phyloP scores from a whole-genome alignment of 1,140 invertebrate genomes.

The Pararge aegeria region DNA sequence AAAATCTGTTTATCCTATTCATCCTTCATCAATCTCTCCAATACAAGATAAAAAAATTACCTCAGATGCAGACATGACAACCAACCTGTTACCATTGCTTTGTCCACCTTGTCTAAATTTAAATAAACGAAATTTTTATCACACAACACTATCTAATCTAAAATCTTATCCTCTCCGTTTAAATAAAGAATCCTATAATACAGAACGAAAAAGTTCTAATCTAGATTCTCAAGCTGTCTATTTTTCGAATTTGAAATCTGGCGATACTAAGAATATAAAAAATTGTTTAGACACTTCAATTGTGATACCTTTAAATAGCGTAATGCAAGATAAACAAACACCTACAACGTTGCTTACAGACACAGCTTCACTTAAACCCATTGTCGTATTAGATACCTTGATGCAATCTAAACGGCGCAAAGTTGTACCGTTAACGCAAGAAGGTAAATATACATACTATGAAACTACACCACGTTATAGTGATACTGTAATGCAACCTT shows the following conservation, averaged over 20 bases:
- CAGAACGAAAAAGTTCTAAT: neutral
- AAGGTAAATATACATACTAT: neutral
- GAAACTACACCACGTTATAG: neutral
- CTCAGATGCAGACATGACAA: too few species aligned
- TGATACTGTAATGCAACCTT: neutral
- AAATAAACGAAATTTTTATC: too few species aligned
- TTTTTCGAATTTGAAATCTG: neutral
- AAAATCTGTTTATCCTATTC: too few species aligned
- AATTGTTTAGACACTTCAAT: neutral
- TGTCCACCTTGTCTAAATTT: too few species aligned
- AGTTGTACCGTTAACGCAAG: neutral
- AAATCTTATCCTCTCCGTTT: neutral
- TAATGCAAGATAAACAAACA: neutral
- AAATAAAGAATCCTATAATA: neutral
- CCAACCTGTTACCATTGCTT: too few species aligned
- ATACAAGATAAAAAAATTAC: too few species aligned
- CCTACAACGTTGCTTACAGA: neutral
- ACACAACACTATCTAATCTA: too few species aligned
- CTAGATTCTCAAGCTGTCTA: neutral
- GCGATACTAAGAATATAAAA: neutral
- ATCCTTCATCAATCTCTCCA: too few species aligned
- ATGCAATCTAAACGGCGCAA: neutral
- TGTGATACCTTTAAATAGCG: neutral
- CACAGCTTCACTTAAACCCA: neutral
- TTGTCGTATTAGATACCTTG: neutral